A percentile compares a stretch with the other conserved stretches of the same genome.
phyloP scores from a whole-genome alignment of 2,797 vertebrate genomes.

The Bucorvus abyssinicus region DNA sequence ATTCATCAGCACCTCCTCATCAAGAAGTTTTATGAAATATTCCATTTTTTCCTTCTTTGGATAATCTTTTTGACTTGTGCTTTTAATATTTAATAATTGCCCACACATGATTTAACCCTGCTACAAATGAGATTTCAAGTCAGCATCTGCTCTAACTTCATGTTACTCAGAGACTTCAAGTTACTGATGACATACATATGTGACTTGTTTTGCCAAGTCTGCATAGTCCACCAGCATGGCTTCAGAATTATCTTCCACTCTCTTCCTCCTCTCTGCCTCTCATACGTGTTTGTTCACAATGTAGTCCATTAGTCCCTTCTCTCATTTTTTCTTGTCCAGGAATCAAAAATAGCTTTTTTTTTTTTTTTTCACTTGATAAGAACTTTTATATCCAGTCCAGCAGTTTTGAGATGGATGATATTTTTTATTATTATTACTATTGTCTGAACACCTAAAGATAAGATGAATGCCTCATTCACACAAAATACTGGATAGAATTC shows the following conservation, averaged over 20 bases:
- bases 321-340: background rate
- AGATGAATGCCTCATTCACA: background rate
- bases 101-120: constrained; percentile 58
- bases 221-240: background rate
- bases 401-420: background rate
- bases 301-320: background rate
- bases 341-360: background rate
- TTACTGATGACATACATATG: constrained; percentile 57
- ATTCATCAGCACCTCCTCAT: constrained; percentile 62
- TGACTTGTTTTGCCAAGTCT: constrained; percentile 37
- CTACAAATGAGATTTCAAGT: constrained; percentile 63
- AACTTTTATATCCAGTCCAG: background rate
- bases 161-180: constrained; percentile 37
- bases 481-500: background rate
- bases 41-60: constrained; percentile 53
- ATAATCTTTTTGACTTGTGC: constrained; percentile 62
- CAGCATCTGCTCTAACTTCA: constrained; percentile 63
- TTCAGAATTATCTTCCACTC: constrained; percentile 23
- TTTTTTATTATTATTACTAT: background rate
- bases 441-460: background rate
- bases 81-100: constrained; percentile 71
- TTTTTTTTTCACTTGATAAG: background rate
- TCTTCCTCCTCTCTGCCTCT: background rate
- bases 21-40: constrained; percentile 61
- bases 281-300: background rate